These are phyloP conservation scores for Rhimphoctona megacephalus DNA, from an alignment of 2,888 invertebrate genomes.

Conservation along the genomic window DNA sequence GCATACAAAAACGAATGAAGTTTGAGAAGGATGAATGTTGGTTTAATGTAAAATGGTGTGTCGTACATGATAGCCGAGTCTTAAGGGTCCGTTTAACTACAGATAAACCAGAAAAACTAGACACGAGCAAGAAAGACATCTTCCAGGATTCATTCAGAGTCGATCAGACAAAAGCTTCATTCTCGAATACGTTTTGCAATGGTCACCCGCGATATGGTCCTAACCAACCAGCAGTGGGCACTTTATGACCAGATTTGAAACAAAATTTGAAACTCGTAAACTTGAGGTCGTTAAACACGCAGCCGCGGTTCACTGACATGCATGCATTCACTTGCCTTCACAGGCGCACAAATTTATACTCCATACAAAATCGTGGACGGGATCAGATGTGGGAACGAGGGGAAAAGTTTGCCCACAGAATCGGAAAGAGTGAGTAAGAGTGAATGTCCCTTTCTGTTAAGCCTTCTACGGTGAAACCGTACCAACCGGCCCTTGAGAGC, in stretches of 20 bases:
- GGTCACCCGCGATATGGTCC: slow-evolving; percentile 32
- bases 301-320: slow-evolving; percentile 55
- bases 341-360: neutral
- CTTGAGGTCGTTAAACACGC: slow-evolving; percentile 79
- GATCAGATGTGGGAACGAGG: neutral
- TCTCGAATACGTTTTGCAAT: slow-evolving; percentile 35
- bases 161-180: slow-evolving; percentile 49
- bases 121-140: slow-evolving; percentile 16
- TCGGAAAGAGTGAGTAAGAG: slow-evolving; percentile 25
- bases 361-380: slow-evolving; percentile 7
- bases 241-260: slow-evolving; percentile 80
- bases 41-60: neutral
- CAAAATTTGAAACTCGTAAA: slow-evolving; percentile 81
- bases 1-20: neutral
- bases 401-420: slow-evolving; percentile 29
- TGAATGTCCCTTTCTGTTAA: slow-evolving; percentile 8
- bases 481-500: slow-evolving; percentile 78
- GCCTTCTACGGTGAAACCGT: slow-evolving; percentile 65
- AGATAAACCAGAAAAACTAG: slow-evolving; percentile 9
- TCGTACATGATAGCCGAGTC: neutral
- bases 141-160: slow-evolving; percentile 3
- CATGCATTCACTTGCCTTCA: slow-evolving; percentile 12
- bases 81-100: slow-evolving; percentile 27
- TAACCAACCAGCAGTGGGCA: slow-evolving; percentile 44
- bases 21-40: neutral